Evolutionary conservation across 1,140 invertebrate genomes (phyloP).

Genomic region (Ips typographus): DNA sequence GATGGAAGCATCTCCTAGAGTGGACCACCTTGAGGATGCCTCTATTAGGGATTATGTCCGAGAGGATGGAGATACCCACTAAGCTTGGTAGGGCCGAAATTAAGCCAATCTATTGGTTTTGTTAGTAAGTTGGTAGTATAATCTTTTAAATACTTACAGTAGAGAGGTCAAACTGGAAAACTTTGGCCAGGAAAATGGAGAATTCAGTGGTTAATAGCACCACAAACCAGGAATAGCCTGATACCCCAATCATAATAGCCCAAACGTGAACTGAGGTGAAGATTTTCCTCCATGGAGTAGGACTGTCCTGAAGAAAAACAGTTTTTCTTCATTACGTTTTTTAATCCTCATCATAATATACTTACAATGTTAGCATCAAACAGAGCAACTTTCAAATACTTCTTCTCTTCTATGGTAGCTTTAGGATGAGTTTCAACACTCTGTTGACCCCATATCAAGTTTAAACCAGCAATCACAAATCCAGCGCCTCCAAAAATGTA

Average conservation of each 20-base stretch:
- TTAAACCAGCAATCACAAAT: background rate
- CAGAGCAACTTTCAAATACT: background rate
- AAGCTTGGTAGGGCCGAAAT: constrained; percentile 3
- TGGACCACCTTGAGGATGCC: background rate
- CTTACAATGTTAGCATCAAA: background rate
- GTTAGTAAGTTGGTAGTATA: background rate
- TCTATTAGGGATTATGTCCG: background rate
- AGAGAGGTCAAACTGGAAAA: background rate
- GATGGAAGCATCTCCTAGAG: constrained; percentile 11
- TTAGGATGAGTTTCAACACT: background rate
- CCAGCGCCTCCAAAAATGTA: constrained; percentile 8
- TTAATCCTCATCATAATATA: background rate
- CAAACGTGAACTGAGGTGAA: background rate
- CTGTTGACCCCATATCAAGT: background rate
- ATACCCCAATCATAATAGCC: constrained; percentile 5
- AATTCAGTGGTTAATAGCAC: constrained; percentile 8
- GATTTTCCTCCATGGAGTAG: constrained; percentile 11
- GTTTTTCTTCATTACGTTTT: too few relatives aligned
- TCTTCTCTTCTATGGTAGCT: background rate
- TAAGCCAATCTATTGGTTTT: background rate
- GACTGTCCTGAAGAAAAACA: too few relatives aligned
- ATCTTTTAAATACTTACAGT: background rate
- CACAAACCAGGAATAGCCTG: constrained; percentile 1
- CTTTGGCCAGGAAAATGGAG: constrained; percentile 4
- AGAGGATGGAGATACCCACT: background rate